phyloP scores from a whole-genome alignment of 1,140 invertebrate species.

The Laodelphax striatellus region DNA sequence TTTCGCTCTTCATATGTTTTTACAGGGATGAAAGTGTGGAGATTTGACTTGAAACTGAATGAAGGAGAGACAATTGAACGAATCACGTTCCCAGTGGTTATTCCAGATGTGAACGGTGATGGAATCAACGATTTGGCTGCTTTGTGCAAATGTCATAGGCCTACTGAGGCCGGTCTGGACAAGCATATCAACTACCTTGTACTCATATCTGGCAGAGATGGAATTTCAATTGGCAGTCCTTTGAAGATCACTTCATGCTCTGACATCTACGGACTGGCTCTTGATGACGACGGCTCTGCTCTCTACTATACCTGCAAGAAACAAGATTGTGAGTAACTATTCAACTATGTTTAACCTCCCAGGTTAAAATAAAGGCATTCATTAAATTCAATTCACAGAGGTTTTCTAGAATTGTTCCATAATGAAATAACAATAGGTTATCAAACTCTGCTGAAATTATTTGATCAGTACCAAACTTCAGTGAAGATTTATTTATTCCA shows the following conservation, averaged over 20 bases:
- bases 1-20: too few species aligned
- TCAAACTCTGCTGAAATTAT: too few species aligned
- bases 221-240: background rate
- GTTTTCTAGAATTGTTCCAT: too few species aligned
- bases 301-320: background rate
- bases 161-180: background rate
- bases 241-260: background rate
- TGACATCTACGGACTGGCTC: background rate
- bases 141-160: constrained; percentile 15
- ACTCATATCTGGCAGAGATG: background rate
- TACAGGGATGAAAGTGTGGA: background rate
- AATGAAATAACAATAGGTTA: too few species aligned
- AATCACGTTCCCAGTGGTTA: constrained; percentile 47
- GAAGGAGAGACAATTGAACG: background rate
- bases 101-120: constrained; percentile 59
- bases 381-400: too few species aligned
- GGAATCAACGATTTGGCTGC: constrained; percentile 50
- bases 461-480: too few species aligned
- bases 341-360: too few species aligned
- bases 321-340: background rate
- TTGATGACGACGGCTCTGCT: background rate
- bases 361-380: too few species aligned
- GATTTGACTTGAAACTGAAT: background rate
- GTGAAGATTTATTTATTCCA: too few species aligned
- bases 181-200: background rate